phyloP scores from a whole-genome alignment of 2,888 invertebrate genomes.

The Chrysolina haemoptera region DNA sequence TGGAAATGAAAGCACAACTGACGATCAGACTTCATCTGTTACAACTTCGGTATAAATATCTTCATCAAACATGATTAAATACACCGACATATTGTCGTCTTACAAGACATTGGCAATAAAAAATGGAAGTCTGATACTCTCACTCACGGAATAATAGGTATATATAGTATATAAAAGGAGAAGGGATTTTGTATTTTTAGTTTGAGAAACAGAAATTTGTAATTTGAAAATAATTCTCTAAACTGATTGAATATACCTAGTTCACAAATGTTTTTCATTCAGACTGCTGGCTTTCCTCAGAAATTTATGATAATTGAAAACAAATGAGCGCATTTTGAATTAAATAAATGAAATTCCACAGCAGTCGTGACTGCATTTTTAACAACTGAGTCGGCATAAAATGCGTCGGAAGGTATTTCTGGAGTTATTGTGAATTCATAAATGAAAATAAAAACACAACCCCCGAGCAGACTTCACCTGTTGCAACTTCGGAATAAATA shows the following conservation, averaged over 20 bases:
- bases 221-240: too few relatives aligned
- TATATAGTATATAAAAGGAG: too few relatives aligned
- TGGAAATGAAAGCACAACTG: constrained; percentile 3
- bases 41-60: constrained; percentile 4
- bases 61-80: background rate
- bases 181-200: too few relatives aligned
- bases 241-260: too few relatives aligned
- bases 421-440: constrained; percentile 7
- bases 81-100: constrained; percentile 11
- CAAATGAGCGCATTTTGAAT: background rate
- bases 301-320: background rate
- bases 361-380: background rate
- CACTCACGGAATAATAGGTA: too few relatives aligned
- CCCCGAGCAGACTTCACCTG: background rate
- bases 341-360: background rate
- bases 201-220: too few relatives aligned
- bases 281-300: background rate
- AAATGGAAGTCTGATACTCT: too few relatives aligned
- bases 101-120: too few relatives aligned
- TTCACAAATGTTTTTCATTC: too few relatives aligned
- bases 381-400: background rate
- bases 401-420: background rate
- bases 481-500: background rate
- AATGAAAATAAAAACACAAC: constrained; percentile 3
- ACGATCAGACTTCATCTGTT: background rate